Base-by-base conservation (phyloP, 1,140 invertebrate species). In the Stegodyphus mimosarum region DNA sequence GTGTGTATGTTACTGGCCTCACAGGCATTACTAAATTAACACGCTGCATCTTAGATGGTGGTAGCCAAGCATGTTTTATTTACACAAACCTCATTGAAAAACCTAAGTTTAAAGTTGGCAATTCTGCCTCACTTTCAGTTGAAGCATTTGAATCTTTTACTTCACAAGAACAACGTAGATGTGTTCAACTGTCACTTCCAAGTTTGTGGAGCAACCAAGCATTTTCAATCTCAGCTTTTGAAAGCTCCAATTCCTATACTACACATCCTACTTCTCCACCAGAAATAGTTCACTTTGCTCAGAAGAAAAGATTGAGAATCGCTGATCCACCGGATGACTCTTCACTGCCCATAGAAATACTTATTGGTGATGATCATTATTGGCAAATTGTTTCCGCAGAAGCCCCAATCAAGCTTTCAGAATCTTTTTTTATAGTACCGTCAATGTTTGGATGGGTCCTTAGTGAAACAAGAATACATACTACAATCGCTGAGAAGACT, bases 391-490 rank as follows among this genome's bases (percentile, higher is more conserved):
- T n/a, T n/a, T n/a, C n/a, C 6, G 60, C 33, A 67, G 80, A 73
- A 83, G 5, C 70, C 15, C 69, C 79, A 17, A 69, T 78, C 17
- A 73, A 83, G 17, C 11, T 73, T 10, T 6, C 60, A 64, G 33
- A 83, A 17, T 83, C 69, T 53, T 33, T 83, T 63, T 52, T 9
- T 49, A 49, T 83, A 10, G 49, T 78, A 15, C 76, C 50, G 5
- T 74, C 70, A 13, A 75, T 67, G n/a, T 83, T 83, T 75, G 70
- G 72, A 53, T 83, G 71, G 60, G n/a, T 75, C 6, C 55, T 83
- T 55, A 74, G 50, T 83, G 72, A 72, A n/a, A 17, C 70, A 53
- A 50, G 71, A 74, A 67, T 63, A 33, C 49, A 83, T 17, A 51
- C 70, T 64, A 64, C 55, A 0, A 50, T 72, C 69, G 72, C 6